Base-by-base conservation (phyloP, 1,140 invertebrate species). In the Megalonaias nervosa region DNA sequence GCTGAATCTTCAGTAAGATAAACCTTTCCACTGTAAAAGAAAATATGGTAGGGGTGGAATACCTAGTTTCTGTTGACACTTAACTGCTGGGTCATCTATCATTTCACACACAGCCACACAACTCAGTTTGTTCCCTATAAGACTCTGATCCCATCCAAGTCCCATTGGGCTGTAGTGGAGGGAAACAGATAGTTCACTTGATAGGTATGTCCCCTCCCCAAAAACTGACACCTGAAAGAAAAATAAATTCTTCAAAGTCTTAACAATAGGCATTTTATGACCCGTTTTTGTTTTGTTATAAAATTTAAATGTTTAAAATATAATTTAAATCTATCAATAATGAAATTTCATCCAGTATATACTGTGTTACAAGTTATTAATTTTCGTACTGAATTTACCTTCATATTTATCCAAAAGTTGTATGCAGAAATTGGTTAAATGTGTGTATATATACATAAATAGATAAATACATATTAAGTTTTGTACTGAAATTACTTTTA, bases 81-180 rank as follows among this genome's bases (percentile, higher is more conserved):
- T 91, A 15, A 92, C 93, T 77, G 94, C 82, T 15, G 93, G 92
- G 85, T 95, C 93, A 89, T 95, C 93, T 71, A 96, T 93, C 81
- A 96, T 91, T 92, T 96, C 93, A 91, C 95, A 95, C 31, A 96
- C 88, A 19, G 95, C 95, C 26, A 96, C 92, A 88, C 95, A 95
- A 48, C 94, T 94, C 56, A 96, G 89, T 74, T 94, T 92, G 26
- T 93, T 92, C 9, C 95, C 95, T 58, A 96, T 91, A 56, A 92
- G 87, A 85, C 95, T 96, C 48, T 93, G 93, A 14, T 93, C 93
- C 95, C 95, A 96, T 15, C 93, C 93, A 79, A 93, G 93, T 0
- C 94, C 93, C 66, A 92, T 92, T 19, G 94, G 94, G 87, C 94
- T 94, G 83, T 94, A 95, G 15, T 92, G 92, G 68, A 96, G 87